phyloP scores from a whole-genome alignment of 2,113 vertebrate species.

The Oplegnathus fasciatus region DNA sequence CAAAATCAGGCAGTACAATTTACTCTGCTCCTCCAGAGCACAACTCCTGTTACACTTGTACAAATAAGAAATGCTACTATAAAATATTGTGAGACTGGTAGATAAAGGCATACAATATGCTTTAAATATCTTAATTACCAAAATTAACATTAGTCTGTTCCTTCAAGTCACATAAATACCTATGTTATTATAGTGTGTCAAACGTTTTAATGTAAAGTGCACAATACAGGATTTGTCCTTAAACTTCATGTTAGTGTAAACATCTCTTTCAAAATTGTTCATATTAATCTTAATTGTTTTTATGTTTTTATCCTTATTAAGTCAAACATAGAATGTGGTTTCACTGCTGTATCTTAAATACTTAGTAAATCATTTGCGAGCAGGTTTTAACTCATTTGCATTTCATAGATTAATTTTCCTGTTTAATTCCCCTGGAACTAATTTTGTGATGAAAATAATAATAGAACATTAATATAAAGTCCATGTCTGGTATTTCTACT shows the following conservation, averaged over 20 bases:
- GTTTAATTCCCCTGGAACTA: neutral
- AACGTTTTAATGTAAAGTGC: too few relatives aligned
- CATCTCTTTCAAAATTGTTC: neutral
- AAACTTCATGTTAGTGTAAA: neutral
- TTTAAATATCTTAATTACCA: neutral
- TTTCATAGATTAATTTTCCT: neutral
- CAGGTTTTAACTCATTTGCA: neutral
- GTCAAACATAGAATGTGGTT: neutral
- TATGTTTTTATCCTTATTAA: neutral
- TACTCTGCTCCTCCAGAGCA: neutral
- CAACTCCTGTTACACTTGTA: neutral
- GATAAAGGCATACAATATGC: neutral
- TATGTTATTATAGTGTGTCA: neutral
- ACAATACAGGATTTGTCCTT: neutral
- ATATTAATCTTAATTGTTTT: neutral
- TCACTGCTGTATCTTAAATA: neutral
- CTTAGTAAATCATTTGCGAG: neutral
- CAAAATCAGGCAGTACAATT: slow-evolving; percentile 29
- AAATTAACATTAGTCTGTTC: neutral
- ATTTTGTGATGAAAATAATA: neutral
- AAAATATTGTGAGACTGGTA: neutral
- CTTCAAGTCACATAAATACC: neutral
- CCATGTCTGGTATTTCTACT: neutral
- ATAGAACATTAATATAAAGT: neutral
- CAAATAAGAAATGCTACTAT: neutral